Conservation (phyloP, 2,797 vertebrate genomes). For the Cynodonichthys magdalenae region DNA sequence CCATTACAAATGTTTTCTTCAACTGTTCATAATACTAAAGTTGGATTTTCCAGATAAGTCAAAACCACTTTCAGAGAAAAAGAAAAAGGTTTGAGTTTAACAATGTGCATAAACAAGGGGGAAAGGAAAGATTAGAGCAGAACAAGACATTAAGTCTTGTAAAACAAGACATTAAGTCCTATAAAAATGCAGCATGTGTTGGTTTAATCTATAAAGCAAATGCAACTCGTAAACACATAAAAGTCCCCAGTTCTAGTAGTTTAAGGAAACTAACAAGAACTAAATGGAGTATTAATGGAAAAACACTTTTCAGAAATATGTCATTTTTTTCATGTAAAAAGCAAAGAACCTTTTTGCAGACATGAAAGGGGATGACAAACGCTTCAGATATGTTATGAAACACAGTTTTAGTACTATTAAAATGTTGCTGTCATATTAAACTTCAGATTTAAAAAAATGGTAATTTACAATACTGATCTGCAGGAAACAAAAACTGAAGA, state of each 20-base stretch:
- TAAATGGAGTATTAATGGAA: constrained; percentile 26
- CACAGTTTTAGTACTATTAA: background rate
- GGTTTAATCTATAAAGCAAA: constrained; percentile 72
- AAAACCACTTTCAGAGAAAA: background rate
- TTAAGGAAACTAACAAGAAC: constrained; percentile 23
- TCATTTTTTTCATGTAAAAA: constrained; percentile 15
- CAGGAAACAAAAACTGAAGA: background rate
- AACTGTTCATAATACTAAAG: too few relatives aligned
- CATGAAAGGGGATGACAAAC: constrained; percentile 1
- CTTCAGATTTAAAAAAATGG: background rate
- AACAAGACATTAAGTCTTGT: constrained; percentile 35
- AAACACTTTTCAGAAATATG: background rate
- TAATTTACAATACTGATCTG: constrained; percentile 8
- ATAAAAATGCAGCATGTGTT: constrained; percentile 61
- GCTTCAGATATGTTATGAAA: background rate
- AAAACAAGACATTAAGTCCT: constrained; percentile 48
- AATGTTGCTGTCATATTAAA: background rate
- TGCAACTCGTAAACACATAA: constrained; percentile 59
- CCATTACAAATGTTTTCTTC: too few relatives aligned
- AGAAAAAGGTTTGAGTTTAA: background rate
- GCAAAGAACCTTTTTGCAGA: background rate
- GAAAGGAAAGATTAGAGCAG: constrained; percentile 26
- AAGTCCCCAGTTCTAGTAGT: constrained; percentile 49
- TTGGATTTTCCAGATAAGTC: too few relatives aligned
- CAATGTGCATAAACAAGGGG: constrained; percentile 22